These are phyloP conservation scores for Aspidiotus rigidus DNA, from an alignment of 2,888 invertebrate species.

Conservation along the genomic window DNA sequence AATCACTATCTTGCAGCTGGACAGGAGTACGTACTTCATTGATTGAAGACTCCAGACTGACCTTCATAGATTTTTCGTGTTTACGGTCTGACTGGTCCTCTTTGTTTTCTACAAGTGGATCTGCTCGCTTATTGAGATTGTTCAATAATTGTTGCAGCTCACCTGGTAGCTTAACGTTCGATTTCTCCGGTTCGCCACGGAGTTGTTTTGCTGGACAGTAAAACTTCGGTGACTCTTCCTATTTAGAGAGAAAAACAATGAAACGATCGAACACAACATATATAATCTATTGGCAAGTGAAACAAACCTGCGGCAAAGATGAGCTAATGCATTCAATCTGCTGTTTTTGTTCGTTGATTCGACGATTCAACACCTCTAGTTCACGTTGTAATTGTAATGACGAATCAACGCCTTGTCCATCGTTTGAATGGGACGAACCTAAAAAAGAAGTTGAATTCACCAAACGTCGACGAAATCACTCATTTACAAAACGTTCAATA, in stretches of 20 bases:
- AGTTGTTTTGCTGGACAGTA: slow-evolving; percentile 51
- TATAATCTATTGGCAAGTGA: neutral
- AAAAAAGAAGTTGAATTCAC: no score
- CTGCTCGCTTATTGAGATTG: slow-evolving; percentile 25
- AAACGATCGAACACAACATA: no score
- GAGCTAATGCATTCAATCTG: slow-evolving; percentile 62
- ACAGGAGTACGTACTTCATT: no score
- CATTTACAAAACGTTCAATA: no score
- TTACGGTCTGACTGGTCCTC: no score
- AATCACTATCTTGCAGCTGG: no score
- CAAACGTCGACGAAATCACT: no score
- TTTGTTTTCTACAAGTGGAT: no score
- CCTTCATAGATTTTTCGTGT: no score
- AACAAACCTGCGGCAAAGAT: slow-evolving; percentile 6
- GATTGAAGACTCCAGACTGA: no score
- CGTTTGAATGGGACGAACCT: slow-evolving; percentile 47
- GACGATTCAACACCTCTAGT: slow-evolving; percentile 75
- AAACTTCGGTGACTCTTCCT: slow-evolving; percentile 45
- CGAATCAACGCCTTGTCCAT: slow-evolving; percentile 38
- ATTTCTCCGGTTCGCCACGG: slow-evolving; percentile 12
- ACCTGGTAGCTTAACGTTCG: slow-evolving; percentile 21
- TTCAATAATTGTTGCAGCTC: slow-evolving; percentile 34
- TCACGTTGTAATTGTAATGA: slow-evolving; percentile 56
- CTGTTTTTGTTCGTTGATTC: slow-evolving; percentile 75
- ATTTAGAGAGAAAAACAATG: neutral